phyloP scores from a whole-genome alignment of 2,113 vertebrate species.

The Mirza zaza region DNA sequence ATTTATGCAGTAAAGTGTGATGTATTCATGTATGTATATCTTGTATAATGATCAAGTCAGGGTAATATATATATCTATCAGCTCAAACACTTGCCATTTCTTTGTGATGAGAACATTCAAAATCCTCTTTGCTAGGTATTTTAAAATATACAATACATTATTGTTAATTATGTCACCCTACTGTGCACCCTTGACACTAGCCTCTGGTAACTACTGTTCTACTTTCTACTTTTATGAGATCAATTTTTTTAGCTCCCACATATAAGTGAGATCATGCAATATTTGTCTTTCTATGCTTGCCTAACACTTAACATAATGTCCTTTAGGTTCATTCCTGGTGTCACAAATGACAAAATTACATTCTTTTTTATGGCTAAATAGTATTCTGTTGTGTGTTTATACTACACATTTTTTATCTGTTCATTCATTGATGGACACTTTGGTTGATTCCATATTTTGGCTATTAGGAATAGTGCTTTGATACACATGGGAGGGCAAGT shows the following conservation, averaged over 20 bases:
- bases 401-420: not conserved
- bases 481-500: not conserved
- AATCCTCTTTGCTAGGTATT: not conserved
- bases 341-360: not conserved
- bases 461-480: not conserved
- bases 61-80: not conserved
- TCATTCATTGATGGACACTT: not conserved
- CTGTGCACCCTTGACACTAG: not conserved
- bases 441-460: not conserved
- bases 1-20: not conserved
- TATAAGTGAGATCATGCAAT: not conserved
- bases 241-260: not conserved
- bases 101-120: not conserved
- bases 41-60: not conserved
- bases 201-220: not conserved
- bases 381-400: not conserved
- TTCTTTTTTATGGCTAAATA: not conserved
- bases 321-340: not conserved
- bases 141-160: not conserved
- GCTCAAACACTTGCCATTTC: not conserved
- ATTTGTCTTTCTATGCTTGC: not conserved
- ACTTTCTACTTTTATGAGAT: not conserved
- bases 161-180: not conserved
- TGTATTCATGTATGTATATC: not conserved
- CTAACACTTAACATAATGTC: not conserved